These are phyloP conservation scores for Anorthoa munda DNA, from an alignment of 2,888 invertebrate genomes.

Conservation along the genomic window DNA sequence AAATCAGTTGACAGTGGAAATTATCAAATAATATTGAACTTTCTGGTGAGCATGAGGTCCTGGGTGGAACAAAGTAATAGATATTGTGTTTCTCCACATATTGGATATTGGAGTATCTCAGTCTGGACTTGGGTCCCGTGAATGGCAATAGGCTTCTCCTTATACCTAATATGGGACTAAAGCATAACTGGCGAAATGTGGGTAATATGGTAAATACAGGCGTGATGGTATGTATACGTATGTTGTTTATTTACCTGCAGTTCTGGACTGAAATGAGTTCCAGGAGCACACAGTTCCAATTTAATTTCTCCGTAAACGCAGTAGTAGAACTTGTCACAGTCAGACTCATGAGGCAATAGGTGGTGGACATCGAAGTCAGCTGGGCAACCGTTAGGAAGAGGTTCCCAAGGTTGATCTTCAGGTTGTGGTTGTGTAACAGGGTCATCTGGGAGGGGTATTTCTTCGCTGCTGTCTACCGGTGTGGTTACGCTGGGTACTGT, in stretches of 20 bases:
- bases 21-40: not conserved
- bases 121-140: no score
- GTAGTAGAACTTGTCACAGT: constrained; percentile 65
- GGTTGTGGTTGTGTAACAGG: not conserved
- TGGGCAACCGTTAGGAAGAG: constrained; percentile 68
- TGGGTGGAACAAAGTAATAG: no score
- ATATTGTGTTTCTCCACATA: no score
- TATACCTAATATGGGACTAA: no score
- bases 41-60: no score
- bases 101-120: no score
- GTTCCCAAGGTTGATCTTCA: constrained; percentile 1
- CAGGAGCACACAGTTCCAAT: constrained; percentile 15
- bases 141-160: no score
- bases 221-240: no score
- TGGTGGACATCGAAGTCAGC: constrained; percentile 60
- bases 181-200: no score
- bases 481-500: not conserved
- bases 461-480: not conserved
- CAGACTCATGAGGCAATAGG: constrained; percentile 67
- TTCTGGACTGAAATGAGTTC: constrained; percentile 63
- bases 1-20: not conserved
- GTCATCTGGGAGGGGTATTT: not conserved
- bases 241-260: constrained; percentile 25
- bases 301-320: constrained; percentile 54
- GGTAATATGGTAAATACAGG: no score